Conservation (phyloP, 2,888 invertebrate genomes). For the Leucophenga montana region DNA sequence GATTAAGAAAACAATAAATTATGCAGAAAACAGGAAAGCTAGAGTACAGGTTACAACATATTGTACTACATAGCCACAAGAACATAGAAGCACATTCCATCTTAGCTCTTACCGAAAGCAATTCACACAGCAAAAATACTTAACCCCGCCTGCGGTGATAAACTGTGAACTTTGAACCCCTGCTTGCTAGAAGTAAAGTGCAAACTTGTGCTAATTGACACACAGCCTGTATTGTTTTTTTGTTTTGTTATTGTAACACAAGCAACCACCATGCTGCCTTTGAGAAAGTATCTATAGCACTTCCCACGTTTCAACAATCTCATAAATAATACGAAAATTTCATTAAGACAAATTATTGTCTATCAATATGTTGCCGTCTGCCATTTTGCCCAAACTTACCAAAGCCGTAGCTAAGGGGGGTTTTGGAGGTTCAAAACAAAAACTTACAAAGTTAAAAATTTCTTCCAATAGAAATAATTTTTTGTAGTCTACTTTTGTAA, state of each 20-base stretch:
- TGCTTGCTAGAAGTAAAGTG: constrained; percentile 8
- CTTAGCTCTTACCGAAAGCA: constrained; percentile 36
- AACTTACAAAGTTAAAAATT: too few species aligned
- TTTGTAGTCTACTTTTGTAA: too few species aligned
- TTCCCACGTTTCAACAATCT: constrained; percentile 68
- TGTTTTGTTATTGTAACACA: constrained; percentile 48
- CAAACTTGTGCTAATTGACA: constrained; percentile 54
- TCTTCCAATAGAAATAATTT: too few species aligned
- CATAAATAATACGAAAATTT: constrained; percentile 73
- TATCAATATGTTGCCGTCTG: constrained; percentile 72
- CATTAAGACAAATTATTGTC: constrained; percentile 74
- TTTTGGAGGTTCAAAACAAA: too few species aligned
- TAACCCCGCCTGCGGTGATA: constrained; percentile 11
- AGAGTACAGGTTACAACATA: constrained; percentile 47
- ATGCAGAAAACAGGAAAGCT: constrained; percentile 60
- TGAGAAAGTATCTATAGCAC: constrained; percentile 45
- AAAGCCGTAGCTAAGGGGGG: too few species aligned
- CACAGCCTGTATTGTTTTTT: constrained; percentile 51
- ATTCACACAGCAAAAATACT: constrained; percentile 48
- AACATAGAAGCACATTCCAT: constrained; percentile 11
- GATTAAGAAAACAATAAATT: constrained; percentile 58
- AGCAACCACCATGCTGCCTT: constrained; percentile 30
- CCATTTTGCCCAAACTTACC: background rate
- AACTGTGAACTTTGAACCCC: background rate
- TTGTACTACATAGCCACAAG: constrained; percentile 50